These are phyloP conservation scores for Peribatodes rhomboidaria DNA, from an alignment of 2,888 invertebrate genomes.

Conservation along the genomic window DNA sequence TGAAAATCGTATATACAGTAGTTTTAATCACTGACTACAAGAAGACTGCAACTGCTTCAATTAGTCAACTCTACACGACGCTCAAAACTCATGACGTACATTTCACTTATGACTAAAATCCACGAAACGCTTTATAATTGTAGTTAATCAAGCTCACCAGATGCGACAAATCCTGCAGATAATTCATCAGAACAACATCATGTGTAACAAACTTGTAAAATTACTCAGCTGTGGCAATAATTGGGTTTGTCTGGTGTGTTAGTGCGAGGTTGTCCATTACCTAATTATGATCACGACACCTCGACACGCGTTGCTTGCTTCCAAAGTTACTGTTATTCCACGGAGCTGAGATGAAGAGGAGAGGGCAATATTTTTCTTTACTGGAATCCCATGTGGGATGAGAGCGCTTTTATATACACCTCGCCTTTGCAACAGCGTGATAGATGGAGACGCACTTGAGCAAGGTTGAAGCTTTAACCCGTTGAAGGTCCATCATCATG, in stretches of 20 bases:
- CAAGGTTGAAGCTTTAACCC: too few species aligned
- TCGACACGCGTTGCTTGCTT: constrained; percentile 27
- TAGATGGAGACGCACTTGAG: not conserved
- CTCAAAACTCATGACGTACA: not conserved
- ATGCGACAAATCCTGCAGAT: not conserved
- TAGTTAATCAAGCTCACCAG: not conserved
- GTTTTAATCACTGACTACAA: too few species aligned
- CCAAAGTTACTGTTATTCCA: not conserved
- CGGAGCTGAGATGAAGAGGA: not conserved
- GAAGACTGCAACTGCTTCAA: too few species aligned
- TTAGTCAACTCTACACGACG: too few species aligned
- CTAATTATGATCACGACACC: constrained; percentile 31
- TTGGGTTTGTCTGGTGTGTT: constrained; percentile 29
- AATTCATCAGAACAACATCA: constrained; percentile 1
- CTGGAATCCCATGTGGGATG: not conserved
- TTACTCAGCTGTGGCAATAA: constrained; percentile 23
- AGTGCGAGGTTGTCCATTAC: constrained; percentile 28
- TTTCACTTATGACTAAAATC: not conserved
- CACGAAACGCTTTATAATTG: not conserved
- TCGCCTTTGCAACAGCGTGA: not conserved
- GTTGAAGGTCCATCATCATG: too few species aligned
- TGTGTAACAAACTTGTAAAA: constrained; percentile 16
- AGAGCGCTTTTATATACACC: not conserved
- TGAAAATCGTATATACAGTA: too few species aligned
- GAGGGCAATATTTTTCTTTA: not conserved